Conservation (phyloP, 2,113 vertebrate species). For the Saguinus midas region DNA sequence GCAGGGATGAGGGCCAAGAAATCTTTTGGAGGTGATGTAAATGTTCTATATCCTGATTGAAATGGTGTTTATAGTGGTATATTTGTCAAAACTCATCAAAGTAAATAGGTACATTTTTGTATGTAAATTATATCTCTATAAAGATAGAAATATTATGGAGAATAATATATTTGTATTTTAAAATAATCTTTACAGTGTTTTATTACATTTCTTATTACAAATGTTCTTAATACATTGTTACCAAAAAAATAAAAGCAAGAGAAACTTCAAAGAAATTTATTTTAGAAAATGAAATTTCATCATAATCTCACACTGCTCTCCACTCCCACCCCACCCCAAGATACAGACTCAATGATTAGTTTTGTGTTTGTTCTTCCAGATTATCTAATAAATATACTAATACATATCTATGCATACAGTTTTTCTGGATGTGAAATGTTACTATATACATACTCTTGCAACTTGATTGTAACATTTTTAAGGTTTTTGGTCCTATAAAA, state of each 20-base stretch:
- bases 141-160: not conserved
- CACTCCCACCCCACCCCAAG: not conserved
- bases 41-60: not conserved
- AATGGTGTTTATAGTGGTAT: not conserved
- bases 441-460: not conserved
- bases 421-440: not conserved
- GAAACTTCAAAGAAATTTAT: not conserved
- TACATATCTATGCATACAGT: not conserved
- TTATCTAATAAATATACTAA: not conserved
- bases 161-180: not conserved
- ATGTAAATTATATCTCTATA: not conserved
- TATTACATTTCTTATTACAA: not conserved
- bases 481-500: not conserved
- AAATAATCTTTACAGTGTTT: not conserved
- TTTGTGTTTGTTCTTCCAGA: not conserved
- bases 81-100: not conserved
- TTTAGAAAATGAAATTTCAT: not conserved
- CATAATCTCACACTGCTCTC: not conserved
- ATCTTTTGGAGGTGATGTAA: not conserved
- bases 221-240: not conserved
- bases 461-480: not conserved
- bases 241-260: not conserved
- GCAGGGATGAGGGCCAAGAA: not conserved
- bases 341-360: not conserved
- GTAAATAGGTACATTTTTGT: not conserved